Base-by-base conservation (phyloP, 2,888 invertebrate genomes). In the Drymonia ruficornis region DNA sequence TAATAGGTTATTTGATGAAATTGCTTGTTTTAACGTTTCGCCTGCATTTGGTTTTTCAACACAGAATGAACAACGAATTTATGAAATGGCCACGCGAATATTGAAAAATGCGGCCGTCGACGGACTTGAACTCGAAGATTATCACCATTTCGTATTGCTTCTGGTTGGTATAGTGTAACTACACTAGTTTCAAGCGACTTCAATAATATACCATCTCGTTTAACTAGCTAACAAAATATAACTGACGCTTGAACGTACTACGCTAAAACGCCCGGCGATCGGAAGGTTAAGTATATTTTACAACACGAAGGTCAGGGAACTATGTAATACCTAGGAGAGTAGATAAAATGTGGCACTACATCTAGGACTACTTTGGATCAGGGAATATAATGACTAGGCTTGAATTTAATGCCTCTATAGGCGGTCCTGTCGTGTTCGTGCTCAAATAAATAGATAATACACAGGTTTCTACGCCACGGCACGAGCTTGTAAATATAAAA, bases 291-390 rank as follows among this genome's bases (percentile, higher is more conserved):
- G 15, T 45, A 11, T 12, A 16, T 45, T 36, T 38, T 61, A 50
- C 56, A 58, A 56, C 61, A 64, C 46, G 50, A 63, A 70, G 69
- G 75, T 71, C 72, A 70, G 67, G 72, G 71, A 65, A 60, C 67
- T 76, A 78, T 29, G 34, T 68, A 71, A 63, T 72, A 75, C 56
- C 67, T 77, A 81, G 59, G 66, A 78, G 77, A 76, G 72, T 74
- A 72, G 64, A 62, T 80, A 77, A 78, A 81, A 78, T 84, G 84
- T 86, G 87, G 87, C 84, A 84, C 87, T 88, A 89, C 83, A 64
- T 59, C 84, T 81, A 83, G 80, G 79, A 83, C 72, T 81, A 81
- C 71, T 45, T 79, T 73, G 74, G 73, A 75, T 66, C 65, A 70
- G 70, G 79, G 78, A 81, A 83, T 81, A 80, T 80, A 80, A 65